Percentiles rank a stretch among this genome's conserved stretches.
Evolutionary conservation across 2,797 vertebrate species (phyloP).

Genomic region (Potorous gilbertii): DNA sequence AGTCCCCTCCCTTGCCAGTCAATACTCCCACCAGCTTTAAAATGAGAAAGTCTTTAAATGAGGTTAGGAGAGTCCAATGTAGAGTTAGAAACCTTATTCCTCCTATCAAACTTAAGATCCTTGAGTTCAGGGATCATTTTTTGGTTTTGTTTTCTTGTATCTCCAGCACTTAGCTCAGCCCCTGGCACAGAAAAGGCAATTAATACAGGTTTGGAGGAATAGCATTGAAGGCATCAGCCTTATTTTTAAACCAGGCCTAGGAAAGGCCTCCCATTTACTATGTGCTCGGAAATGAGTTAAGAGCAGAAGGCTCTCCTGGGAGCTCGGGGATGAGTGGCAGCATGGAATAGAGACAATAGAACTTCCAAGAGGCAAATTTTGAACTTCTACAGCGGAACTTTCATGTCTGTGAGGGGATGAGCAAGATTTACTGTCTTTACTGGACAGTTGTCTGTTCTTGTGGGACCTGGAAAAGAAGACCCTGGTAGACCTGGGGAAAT

Average conservation of each 20-base stretch:
- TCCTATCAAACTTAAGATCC: background rate
- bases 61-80: background rate
- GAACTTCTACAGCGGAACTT: background rate
- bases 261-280: background rate
- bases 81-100: background rate
- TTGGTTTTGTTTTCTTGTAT: background rate
- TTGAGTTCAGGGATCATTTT: background rate
- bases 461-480: background rate
- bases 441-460: background rate
- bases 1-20: background rate
- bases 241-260: background rate
- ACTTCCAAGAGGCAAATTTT: background rate
- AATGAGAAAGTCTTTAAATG: background rate
- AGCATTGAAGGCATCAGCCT: background rate
- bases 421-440: background rate
- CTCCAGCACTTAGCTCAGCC: background rate
- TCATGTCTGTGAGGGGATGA: background rate
- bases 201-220: background rate
- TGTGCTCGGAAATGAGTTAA: background rate
- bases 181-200: background rate
- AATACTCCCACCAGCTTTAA: no score
- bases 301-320: background rate
- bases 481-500: background rate
- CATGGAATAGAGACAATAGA: background rate
- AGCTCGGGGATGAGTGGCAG: background rate